phyloP scores from a whole-genome alignment of 1,140 invertebrate species.

The Arion vulgaris region DNA sequence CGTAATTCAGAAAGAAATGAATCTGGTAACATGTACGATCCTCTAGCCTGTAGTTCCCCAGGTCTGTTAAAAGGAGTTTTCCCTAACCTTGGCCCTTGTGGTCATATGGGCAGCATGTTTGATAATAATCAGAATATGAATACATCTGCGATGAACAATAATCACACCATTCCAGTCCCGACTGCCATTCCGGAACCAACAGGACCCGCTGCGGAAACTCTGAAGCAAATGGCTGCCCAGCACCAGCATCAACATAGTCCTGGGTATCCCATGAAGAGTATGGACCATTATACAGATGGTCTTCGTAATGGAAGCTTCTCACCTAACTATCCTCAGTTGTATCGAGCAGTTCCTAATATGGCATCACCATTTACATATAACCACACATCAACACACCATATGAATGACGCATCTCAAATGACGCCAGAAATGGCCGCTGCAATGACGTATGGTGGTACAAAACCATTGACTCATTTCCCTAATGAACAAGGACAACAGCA shows the following conservation, averaged over 20 bases:
- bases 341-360: constrained; percentile 26
- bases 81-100: constrained; percentile 29
- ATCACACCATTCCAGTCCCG: constrained; percentile 46
- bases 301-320: constrained; percentile 33
- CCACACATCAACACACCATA: constrained; percentile 6
- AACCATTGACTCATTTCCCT: constrained; percentile 67
- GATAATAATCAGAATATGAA: constrained; percentile 22
- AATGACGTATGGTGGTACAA: constrained; percentile 61
- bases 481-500: constrained; percentile 39
- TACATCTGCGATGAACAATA: constrained; percentile 43
- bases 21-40: constrained; percentile 50
- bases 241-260: constrained; percentile 87
- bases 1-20: constrained; percentile 56
- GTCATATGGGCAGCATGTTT: constrained; percentile 33
- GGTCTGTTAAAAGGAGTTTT: constrained; percentile 54
- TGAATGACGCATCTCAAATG: constrained; percentile 26
- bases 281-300: constrained; percentile 34
- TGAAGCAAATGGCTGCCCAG: constrained; percentile 96
- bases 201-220: constrained; percentile 90
- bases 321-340: constrained; percentile 42
- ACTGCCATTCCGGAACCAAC: constrained; percentile 47
- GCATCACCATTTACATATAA: neutral
- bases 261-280: constrained; percentile 70
- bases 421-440: constrained; percentile 43
- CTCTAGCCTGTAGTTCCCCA: constrained; percentile 54